phyloP scores from a whole-genome alignment of 2,888 invertebrate genomes.

The Pristionchus exspectatus region DNA sequence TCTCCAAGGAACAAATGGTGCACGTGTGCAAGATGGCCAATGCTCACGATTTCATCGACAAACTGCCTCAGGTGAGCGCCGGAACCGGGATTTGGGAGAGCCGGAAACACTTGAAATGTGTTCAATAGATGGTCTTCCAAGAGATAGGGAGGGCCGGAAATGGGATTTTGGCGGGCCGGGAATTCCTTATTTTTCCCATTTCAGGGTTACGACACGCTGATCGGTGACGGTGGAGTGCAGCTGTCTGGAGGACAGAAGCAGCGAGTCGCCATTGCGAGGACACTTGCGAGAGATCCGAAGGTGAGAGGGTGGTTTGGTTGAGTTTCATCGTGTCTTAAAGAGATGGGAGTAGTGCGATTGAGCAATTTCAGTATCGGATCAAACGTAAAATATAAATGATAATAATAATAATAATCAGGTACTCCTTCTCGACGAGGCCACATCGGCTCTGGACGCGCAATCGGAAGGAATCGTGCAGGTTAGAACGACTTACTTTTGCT shows the following conservation, averaged over 20 bases:
- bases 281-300: conserved; percentile 67
- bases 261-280: conserved; percentile 72
- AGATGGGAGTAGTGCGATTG: not conserved
- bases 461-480: conserved; percentile 88
- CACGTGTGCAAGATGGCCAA: conserved; percentile 74
- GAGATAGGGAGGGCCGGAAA: not conserved
- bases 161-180: too few relatives aligned
- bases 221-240: conserved; percentile 76
- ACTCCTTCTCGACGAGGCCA: conserved; percentile 83
- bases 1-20: conserved; percentile 61
- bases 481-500: too few relatives aligned
- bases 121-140: not conserved
- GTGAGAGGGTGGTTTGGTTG: not conserved
- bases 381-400: not conserved
- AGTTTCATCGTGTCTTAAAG: not conserved
- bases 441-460: conserved; percentile 85
- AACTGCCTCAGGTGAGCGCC: conserved; percentile 63
- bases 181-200: not conserved
- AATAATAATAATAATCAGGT: conserved; percentile 76
- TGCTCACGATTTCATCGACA: conserved; percentile 75
- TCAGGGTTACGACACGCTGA: conserved; percentile 72
- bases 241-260: conserved; percentile 76
- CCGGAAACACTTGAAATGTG: not conserved
- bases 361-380: not conserved
- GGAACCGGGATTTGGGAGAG: not conserved